phyloP scores from a whole-genome alignment of 2,888 invertebrate species.

The Thereva nobilitata region DNA sequence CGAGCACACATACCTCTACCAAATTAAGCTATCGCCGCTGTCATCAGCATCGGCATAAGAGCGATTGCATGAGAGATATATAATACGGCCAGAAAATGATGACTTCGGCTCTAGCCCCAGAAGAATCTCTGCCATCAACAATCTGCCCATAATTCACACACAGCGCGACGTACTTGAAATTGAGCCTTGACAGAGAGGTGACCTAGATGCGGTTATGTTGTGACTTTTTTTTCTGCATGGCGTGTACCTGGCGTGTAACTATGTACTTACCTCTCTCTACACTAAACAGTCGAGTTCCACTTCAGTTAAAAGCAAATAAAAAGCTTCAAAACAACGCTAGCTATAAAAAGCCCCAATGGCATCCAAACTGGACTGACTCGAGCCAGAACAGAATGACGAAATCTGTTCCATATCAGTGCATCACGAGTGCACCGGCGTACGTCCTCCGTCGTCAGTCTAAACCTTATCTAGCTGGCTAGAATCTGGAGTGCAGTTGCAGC shows the following conservation, averaged over 20 bases:
- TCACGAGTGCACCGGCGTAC: conserved; percentile 2
- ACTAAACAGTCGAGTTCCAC: conserved; percentile 1
- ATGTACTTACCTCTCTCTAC: background rate
- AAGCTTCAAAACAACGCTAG: background rate
- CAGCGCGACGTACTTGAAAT: conserved; percentile 29
- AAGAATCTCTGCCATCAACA: no score
- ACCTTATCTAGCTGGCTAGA: no score
- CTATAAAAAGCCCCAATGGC: conserved; percentile 18
- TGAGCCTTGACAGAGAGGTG: conserved; percentile 34
- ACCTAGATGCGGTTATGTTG: conserved; percentile 32
- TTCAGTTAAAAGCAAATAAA: conserved; percentile 23
- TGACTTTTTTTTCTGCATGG: conserved; percentile 17
- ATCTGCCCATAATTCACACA: conserved; percentile 7
- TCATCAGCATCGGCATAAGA: no score
- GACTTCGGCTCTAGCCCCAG: no score
- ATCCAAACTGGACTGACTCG: background rate
- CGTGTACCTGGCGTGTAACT: conserved; percentile 1
- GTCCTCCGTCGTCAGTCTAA: no score
- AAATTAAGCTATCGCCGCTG: no score
- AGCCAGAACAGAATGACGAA: conserved; percentile 18
- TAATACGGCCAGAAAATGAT: no score
- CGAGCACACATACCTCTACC: no score
- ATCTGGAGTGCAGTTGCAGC: no score
- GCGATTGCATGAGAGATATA: no score
- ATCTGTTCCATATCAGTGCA: conserved; percentile 28